Conservation (phyloP, 2,113 vertebrate species). For the Prionailurus bengalensis region DNA sequence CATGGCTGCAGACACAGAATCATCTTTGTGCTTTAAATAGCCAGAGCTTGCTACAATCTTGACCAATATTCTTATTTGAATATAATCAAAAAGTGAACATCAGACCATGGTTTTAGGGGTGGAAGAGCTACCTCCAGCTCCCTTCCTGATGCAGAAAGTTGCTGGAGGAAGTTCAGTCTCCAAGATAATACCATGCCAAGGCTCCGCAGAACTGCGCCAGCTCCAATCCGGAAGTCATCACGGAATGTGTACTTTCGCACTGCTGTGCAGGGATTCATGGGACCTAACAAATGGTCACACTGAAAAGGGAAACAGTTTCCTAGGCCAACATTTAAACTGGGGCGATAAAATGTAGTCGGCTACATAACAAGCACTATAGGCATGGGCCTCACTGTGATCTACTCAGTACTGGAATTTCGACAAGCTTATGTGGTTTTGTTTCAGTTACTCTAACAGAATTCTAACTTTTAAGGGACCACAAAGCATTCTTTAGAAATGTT, state of each 20-base stretch:
- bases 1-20: not conserved
- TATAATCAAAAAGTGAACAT: not conserved
- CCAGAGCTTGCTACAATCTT: not conserved
- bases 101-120: not conserved
- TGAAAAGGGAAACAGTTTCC: not conserved
- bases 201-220: not conserved
- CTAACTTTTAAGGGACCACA: not conserved
- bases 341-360: not conserved
- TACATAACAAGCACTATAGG: not conserved
- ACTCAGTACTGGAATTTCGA: not conserved
- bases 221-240: not conserved
- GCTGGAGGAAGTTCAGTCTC: not conserved
- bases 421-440: not conserved
- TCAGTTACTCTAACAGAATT: not conserved
- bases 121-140: not conserved
- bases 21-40: not conserved
- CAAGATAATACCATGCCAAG: not conserved
- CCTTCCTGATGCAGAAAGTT: not conserved
- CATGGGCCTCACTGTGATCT: not conserved
- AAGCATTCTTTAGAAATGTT: slow-evolving; percentile 13
- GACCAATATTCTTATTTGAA: not conserved
- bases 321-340: not conserved
- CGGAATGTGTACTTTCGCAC: not conserved
- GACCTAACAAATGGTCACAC: not conserved
- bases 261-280: not conserved